Base-by-base conservation (phyloP, 2,888 invertebrate species). In the Hypena proboscidalis region DNA sequence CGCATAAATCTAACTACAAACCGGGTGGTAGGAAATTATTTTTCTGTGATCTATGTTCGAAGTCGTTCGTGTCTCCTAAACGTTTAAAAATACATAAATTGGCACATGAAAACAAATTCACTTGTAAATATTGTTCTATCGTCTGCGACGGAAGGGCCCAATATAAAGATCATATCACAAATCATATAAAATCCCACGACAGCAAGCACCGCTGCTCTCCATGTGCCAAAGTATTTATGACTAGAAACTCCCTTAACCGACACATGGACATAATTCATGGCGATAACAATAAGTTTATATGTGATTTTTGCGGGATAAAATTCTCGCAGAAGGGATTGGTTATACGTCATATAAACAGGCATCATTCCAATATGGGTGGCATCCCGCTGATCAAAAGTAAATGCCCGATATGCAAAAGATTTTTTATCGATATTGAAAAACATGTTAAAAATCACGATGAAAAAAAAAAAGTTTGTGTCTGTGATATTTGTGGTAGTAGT, bases 331-430 rank as follows among this genome's bases (percentile, higher is more conserved):
- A 49, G 31, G 1, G 2, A 0, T 2, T 6, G 0, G 9, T 64
- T 0, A 6, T 32, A 0, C 64, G 66, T 20, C 2, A 21, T 0
- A 9, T 2, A 1, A 33, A 63, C 0, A 32, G 30, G 14, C 63
- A 64, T 6, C 21, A 31, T 11, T 6, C 25, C 0, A n/a, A 8
- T 5, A 6, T n/a, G 1, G 10, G 34, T n/a, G n/a, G n/a, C n/a
- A n/a, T n/a, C n/a, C n/a, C n/a, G 8, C 7, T 8, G 0, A 32
- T 14, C 0, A 64, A 58, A 2, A 32, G 31, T 0, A 58, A 63
- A 23, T 64, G 64, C 21, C n/a, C 23, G 0, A 17, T 52, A 2
- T 63, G 64, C 11, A 49, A 62, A 27, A 33, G 4, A 23, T n/a
- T 19, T 20, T 29, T 13, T 23, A 19, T 1, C 30, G 14, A 64